A percentile compares a stretch with the other conserved stretches of the same genome.
These are phyloP conservation scores for Cephalopachus bancanus DNA, from an alignment of 2,797 vertebrate species.

Conservation along the genomic window DNA sequence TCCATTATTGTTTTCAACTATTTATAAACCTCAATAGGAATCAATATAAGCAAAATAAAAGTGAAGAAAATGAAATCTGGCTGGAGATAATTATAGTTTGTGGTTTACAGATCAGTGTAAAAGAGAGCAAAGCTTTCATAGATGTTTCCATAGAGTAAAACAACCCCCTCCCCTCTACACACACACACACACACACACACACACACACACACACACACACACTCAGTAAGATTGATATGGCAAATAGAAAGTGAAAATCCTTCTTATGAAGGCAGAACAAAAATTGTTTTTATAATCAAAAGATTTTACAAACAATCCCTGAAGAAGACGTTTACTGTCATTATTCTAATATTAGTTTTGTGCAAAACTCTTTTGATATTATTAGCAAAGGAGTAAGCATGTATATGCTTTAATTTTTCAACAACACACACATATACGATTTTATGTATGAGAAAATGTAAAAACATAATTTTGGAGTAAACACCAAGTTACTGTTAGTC, in stretches of 20 bases:
- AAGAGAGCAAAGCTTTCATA: not conserved
- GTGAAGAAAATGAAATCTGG: slow-evolving; percentile 39
- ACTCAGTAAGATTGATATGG: not conserved
- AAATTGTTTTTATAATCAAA: not conserved
- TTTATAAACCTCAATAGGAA: slow-evolving; percentile 44
- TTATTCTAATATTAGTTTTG: not conserved
- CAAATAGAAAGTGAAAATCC: not conserved
- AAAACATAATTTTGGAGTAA: not conserved
- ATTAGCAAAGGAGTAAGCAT: not conserved
- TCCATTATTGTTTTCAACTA: slow-evolving; percentile 37
- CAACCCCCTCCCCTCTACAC: too few species aligned
- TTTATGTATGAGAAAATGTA: not conserved
- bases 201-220: too few species aligned
- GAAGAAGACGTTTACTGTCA: not conserved
- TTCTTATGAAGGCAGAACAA: not conserved
- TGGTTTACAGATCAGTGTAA: not conserved
- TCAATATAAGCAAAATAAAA: slow-evolving; percentile 24
- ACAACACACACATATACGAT: not conserved
- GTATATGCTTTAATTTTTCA: not conserved
- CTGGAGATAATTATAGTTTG: slow-evolving; percentile 13
- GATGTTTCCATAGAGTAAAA: not conserved
- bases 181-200: too few species aligned
- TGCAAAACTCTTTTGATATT: not conserved
- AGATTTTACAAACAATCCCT: not conserved
- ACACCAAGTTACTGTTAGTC: not conserved